Conservation (phyloP, 1,140 invertebrate genomes). For the Pentalonia nigronervosa region DNA sequence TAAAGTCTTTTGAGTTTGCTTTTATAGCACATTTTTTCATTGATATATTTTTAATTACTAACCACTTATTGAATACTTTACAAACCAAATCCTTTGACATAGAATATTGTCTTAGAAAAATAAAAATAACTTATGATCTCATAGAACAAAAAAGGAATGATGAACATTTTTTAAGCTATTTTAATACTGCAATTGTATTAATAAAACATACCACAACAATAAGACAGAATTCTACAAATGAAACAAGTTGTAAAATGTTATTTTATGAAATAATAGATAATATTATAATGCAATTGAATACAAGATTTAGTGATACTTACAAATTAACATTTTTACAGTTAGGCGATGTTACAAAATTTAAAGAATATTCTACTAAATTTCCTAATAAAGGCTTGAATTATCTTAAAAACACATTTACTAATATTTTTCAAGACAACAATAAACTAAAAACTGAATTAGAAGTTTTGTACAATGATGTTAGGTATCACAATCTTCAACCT, state of each 20-base stretch:
- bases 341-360: not conserved
- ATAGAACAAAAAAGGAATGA: not conserved
- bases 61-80: not conserved
- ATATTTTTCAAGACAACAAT: too few relatives aligned
- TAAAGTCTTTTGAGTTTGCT: not conserved
- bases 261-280: not conserved
- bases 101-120: conserved; percentile 4
- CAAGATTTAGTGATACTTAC: conserved; percentile 1
- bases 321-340: not conserved
- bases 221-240: not conserved
- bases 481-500: too few relatives aligned
- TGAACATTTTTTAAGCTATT: not conserved
- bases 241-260: too few relatives aligned
- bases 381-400: not conserved
- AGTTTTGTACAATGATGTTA: too few relatives aligned
- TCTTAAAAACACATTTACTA: not conserved
- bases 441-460: too few relatives aligned
- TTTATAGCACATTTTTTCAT: conserved; percentile 3
- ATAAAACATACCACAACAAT: not conserved
- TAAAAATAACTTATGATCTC: not conserved
- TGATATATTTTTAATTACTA: conserved; percentile 3
- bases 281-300: not conserved
- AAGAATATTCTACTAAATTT: not conserved
- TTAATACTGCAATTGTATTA: not conserved
- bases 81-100: not conserved